A percentile compares a stretch with the other conserved stretches of the same genome.
phyloP scores from a whole-genome alignment of 2,113 vertebrate species.

The Azemiops feae region DNA sequence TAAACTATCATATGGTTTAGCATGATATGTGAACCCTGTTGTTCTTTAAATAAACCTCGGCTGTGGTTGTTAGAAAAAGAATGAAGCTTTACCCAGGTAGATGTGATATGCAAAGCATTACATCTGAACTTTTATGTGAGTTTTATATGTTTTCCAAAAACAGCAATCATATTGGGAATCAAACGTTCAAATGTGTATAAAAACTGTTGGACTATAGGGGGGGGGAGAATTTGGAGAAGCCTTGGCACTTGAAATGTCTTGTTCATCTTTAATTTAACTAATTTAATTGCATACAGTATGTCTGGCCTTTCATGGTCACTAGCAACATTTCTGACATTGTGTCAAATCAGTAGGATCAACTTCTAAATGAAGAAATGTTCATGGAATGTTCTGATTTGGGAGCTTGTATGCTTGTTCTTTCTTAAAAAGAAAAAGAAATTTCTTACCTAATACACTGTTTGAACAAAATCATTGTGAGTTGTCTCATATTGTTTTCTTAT shows the following conservation, averaged over 20 bases:
- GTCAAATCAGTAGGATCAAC: constrained; percentile 1
- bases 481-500: constrained; percentile 10
- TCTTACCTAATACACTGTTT: constrained; percentile 22
- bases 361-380: background rate
- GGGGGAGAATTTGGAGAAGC: background rate
- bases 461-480: constrained; percentile 25
- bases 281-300: background rate
- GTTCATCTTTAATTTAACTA: background rate
- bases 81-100: background rate
- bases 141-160: background rate
- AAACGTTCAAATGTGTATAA: background rate
- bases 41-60: constrained; percentile 2
- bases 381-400: background rate
- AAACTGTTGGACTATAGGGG: background rate
- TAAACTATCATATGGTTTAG: background rate
- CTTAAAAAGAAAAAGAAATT: constrained; percentile 5
- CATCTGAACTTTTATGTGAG: background rate
- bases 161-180: background rate
- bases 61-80: background rate
- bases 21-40: background rate
- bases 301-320: constrained; percentile 7
- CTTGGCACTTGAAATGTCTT: background rate
- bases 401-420: constrained; percentile 15
- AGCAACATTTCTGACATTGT: background rate
- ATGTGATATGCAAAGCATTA: background rate